Base-by-base conservation (phyloP, 64 coral and sea anemone genomes). In the Hydrozoanthus tunicans region DNA sequence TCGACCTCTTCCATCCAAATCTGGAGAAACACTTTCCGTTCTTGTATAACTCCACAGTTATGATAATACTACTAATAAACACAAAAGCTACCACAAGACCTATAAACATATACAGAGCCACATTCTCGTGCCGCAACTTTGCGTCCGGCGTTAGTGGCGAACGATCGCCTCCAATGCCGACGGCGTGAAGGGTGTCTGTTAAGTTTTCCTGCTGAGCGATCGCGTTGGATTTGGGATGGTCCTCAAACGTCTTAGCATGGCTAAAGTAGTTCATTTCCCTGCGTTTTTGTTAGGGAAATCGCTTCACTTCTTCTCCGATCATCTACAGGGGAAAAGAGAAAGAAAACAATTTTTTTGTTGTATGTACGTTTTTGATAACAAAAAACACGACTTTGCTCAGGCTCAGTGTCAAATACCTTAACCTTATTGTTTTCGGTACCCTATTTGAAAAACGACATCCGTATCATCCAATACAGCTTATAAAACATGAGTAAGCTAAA, bases 51-150 rank as follows among this genome's bases (percentile, higher is more conserved):
- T 99, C 97, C 5, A 99, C 92, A 13, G 93, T 90, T 15, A 99
- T 93, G 17, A 99, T 95, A 58, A 99, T 91, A 53, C 83, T 90
- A n/a, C 89, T 93, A 3, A 99, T 99, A 56, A 99, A 90, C 20
- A 99, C 79, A 89, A 99, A 99, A 5, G 97, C 93, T 10, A 95
- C 94, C 3, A 99, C 94, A 6, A 99, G 85, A 26, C 97, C 97
- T 79, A 94, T 94, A 52, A 99, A 99, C 97, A 99, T 99, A 70
- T 99, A 99, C 3, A 99, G 70, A 4, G 97, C 94, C 51, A 99
- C 94, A 77, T 99, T 99, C 73, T 99, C 97, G 56, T 99, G 92
- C 6, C 95, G 89, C 60, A 91, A 79, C 74, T 97, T 97, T 9
- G 95, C 91, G 76, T 97, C 92, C 5, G 95, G 95, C 23, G 95